Evolutionary conservation across 2,113 vertebrate species (phyloP).

Genomic region (Aepyceros melampus): DNA sequence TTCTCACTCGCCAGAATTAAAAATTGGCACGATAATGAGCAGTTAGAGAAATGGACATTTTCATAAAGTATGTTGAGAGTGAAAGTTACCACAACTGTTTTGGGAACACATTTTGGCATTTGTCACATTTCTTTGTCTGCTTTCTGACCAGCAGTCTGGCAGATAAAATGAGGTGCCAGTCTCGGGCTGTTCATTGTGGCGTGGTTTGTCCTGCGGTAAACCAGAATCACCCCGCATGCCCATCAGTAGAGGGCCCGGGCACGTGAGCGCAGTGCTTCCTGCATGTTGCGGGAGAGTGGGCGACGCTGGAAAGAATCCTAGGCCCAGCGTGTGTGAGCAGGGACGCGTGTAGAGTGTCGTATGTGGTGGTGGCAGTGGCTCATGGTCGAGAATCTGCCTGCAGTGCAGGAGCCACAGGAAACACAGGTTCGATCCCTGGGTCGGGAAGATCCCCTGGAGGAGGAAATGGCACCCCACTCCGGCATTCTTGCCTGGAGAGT

Average conservation of each 20-base stretch:
- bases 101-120: neutral
- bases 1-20: too few relatives aligned
- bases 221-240: neutral
- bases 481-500: neutral
- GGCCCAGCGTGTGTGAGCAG: neutral
- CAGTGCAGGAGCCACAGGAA: neutral
- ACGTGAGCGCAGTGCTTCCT: neutral
- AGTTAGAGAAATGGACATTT: neutral
- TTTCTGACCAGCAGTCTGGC: neutral
- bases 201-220: accelerated
- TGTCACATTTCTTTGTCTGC: neutral
- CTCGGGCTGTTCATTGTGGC: neutral
- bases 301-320: accelerated
- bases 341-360: accelerated
- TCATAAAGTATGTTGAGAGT: neutral
- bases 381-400: neutral
- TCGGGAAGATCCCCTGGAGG: neutral
- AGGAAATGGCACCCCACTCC: neutral
- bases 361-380: neutral
- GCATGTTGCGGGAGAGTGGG: accelerated
- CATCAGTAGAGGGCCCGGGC: neutral
- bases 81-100: neutral
- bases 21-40: neutral
- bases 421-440: neutral
- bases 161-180: neutral